Percentiles rank a stretch among this genome's conserved stretches.
Evolutionary conservation across 2,797 vertebrate genomes (phyloP).

Genomic region (Lepilemur septentrionalis): DNA sequence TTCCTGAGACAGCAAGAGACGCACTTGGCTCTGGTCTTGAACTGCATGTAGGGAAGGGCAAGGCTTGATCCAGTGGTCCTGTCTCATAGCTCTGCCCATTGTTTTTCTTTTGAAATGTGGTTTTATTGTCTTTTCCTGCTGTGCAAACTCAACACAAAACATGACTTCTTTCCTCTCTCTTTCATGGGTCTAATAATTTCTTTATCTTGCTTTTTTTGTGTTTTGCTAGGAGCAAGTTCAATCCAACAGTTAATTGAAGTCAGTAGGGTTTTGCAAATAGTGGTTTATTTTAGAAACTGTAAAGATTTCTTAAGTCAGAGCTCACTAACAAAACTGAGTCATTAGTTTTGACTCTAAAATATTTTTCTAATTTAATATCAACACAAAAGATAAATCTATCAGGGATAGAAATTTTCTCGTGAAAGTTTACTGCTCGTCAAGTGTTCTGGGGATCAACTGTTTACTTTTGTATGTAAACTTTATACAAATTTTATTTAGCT

Average conservation of each 20-base stretch:
- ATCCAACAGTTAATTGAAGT: slow-evolving; percentile 53
- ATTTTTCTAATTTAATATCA: slow-evolving; percentile 48
- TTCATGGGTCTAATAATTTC: not conserved
- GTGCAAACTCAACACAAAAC: not conserved
- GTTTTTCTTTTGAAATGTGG: slow-evolving; percentile 28
- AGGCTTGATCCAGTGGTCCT: not conserved
- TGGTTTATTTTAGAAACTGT: slow-evolving; percentile 51
- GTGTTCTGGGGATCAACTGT: not conserved
- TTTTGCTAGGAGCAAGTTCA: slow-evolving; percentile 48
- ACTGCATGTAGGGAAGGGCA: not conserved
- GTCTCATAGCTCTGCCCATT: not conserved
- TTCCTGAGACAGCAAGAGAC: not conserved
- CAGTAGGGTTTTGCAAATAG: slow-evolving; percentile 13
- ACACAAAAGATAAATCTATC: slow-evolving; percentile 40
- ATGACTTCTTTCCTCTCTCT: not conserved
- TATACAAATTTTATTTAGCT: slow-evolving; percentile 53
- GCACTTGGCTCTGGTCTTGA: not conserved
- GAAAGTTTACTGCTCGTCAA: slow-evolving; percentile 49
- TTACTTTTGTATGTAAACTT: slow-evolving; percentile 57
- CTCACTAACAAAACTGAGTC: slow-evolving; percentile 40
- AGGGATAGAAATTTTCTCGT: slow-evolving; percentile 25
- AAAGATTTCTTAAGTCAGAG: slow-evolving; percentile 31
- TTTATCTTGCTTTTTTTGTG: slow-evolving; percentile 37
- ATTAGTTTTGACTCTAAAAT: slow-evolving; percentile 54
- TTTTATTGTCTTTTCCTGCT: slow-evolving; percentile 36